A percentile compares a stretch with the other conserved stretches of the same genome.
phyloP scores from a whole-genome alignment of 2,797 vertebrate species.

The Pagetopsis macropterus region DNA sequence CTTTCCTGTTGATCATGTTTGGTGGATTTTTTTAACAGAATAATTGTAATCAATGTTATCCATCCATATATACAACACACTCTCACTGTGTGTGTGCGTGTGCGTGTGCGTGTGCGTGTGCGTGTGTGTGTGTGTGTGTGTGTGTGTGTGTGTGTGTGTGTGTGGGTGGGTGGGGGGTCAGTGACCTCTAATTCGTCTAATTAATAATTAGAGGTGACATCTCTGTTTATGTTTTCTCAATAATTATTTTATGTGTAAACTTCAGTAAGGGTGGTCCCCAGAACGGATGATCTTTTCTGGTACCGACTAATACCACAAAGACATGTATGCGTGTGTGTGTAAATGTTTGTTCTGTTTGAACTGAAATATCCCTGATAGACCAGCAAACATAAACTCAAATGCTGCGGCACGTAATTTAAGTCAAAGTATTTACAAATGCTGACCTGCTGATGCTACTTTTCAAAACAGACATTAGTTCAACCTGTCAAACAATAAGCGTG shows the following conservation, averaged over 20 bases:
- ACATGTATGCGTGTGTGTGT: background rate
- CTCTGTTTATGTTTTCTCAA: no score
- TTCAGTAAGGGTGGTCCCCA: no score
- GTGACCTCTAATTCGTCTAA: no score
- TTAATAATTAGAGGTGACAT: no score
- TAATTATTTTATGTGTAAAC: no score
- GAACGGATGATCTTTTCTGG: no score
- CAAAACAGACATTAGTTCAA: constrained; percentile 2
- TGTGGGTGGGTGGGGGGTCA: no score
- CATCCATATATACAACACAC: no score
- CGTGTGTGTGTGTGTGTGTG: background rate
- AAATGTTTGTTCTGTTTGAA: constrained; percentile 20
- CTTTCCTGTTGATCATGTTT: no score
- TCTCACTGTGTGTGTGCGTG: background rate
- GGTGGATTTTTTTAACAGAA: no score
- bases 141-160: background rate
- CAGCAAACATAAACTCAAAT: constrained; percentile 2
- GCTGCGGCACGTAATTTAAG: background rate
- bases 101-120: background rate
- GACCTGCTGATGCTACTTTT: constrained; percentile 14
- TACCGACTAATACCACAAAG: no score
- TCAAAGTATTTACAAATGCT: constrained; percentile 4
- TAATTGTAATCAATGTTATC: no score
- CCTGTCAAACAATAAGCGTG: background rate
- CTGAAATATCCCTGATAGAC: background rate